phyloP scores from a whole-genome alignment of 1,140 invertebrate genomes.

The Tenebrio molitor region DNA sequence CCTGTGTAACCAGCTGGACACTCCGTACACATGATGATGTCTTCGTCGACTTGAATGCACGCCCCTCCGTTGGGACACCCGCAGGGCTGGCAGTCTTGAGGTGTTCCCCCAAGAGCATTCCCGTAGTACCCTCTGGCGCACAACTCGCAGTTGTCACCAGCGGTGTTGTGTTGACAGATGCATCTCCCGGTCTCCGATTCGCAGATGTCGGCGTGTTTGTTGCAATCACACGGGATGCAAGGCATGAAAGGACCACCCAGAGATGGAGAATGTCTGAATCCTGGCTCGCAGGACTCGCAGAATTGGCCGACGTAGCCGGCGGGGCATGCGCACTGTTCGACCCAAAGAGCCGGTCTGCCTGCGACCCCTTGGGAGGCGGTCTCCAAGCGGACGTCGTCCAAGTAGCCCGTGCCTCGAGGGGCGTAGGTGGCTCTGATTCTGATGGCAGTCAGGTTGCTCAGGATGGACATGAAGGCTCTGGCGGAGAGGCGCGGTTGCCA shows the following conservation, averaged over 20 bases:
- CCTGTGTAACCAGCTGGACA: slow-evolving; percentile 94
- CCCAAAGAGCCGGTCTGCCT: slow-evolving; percentile 88
- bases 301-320: slow-evolving; percentile 94
- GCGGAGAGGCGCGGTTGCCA: slow-evolving; percentile 92
- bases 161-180: slow-evolving; percentile 97
- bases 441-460: slow-evolving; percentile 94
- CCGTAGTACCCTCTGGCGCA: slow-evolving; percentile 96
- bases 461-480: slow-evolving; percentile 89
- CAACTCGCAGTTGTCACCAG: slow-evolving; percentile 94
- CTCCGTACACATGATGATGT: slow-evolving; percentile 90
- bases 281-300: slow-evolving; percentile 96
- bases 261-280: slow-evolving; percentile 91
- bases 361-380: slow-evolving; percentile 86
- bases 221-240: slow-evolving; percentile 97
- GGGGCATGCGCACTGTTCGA: slow-evolving; percentile 95
- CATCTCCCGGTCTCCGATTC: slow-evolving; percentile 95
- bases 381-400: slow-evolving; percentile 90
- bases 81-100: slow-evolving; percentile 91
- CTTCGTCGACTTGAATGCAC: slow-evolving; percentile 89
- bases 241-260: slow-evolving; percentile 92
- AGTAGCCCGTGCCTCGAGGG: slow-evolving; percentile 84
- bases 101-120: slow-evolving; percentile 89
- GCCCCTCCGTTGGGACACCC: slow-evolving; percentile 95
- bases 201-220: slow-evolving; percentile 95
- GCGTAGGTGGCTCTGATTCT: slow-evolving; percentile 95